Evolutionary conservation across 2,797 vertebrate genomes (phyloP).

Genomic region (Heteromormyrus szaboi): DNA sequence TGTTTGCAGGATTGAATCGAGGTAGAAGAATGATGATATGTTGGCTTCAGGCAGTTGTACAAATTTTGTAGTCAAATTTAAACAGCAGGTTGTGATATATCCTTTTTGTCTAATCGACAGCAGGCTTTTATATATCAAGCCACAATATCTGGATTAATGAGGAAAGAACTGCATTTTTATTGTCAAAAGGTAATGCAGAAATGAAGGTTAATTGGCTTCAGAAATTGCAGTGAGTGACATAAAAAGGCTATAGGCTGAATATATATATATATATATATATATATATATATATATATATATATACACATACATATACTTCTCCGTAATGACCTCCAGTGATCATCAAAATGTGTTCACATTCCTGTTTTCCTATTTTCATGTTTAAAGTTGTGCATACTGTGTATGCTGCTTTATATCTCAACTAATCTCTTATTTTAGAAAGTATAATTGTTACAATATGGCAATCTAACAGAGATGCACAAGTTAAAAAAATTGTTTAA

Average conservation of each 20-base stretch:
- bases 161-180: neutral
- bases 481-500: neutral
- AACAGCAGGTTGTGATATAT: neutral
- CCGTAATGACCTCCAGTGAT: neutral
- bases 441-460: neutral
- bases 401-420: neutral
- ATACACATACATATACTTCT: neutral
- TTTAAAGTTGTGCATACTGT: neutral
- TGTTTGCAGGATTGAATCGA: neutral
- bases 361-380: neutral
- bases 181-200: neutral
- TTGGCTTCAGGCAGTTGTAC: neutral
- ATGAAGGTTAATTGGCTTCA: neutral
- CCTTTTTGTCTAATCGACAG: neutral
- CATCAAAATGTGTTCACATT: neutral
- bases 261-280: no score
- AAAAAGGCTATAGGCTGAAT: neutral
- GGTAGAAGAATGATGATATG: neutral
- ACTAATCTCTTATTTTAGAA: neutral
- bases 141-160: neutral
- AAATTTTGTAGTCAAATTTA: neutral
- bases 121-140: neutral
- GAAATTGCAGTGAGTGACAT: neutral
- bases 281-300: no score
- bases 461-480: neutral